Conservation (phyloP, 2,888 invertebrate species). For the Neuroscelio doddi region DNA sequence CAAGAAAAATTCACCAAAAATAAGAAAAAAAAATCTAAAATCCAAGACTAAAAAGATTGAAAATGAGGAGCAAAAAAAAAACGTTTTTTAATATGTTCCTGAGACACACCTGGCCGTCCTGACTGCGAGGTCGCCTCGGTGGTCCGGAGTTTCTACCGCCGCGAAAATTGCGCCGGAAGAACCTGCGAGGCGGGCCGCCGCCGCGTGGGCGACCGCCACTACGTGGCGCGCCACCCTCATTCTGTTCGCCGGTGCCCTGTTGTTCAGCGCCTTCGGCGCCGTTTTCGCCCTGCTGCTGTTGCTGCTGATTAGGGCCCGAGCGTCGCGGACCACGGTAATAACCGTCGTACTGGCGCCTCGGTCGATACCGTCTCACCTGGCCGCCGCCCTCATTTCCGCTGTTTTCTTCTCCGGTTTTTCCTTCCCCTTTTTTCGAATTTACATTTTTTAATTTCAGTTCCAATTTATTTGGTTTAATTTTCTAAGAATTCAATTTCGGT, state of each 20-base stretch:
- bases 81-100: slow-evolving; percentile 27
- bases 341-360: slow-evolving; percentile 72
- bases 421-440: slow-evolving; percentile 61
- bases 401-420: slow-evolving; percentile 71
- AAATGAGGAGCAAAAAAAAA: slow-evolving; percentile 1
- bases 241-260: slow-evolving; percentile 55
- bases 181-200: slow-evolving; percentile 75
- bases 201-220: slow-evolving; percentile 71
- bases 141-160: slow-evolving; percentile 77
- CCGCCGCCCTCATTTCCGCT: slow-evolving; percentile 67
- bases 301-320: slow-evolving; percentile 65
- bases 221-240: slow-evolving; percentile 53
- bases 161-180: slow-evolving; percentile 84
- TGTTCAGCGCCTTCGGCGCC: slow-evolving; percentile 67
- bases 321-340: slow-evolving; percentile 72
- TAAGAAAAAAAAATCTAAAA: too few relatives aligned
- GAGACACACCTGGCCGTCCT: slow-evolving; percentile 73
- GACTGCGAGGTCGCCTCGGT: slow-evolving; percentile 74
- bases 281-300: slow-evolving; percentile 65
- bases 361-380: slow-evolving; percentile 72
- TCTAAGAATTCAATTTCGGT: background rate
- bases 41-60: background rate
- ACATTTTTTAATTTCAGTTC: too few relatives aligned
- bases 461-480: too few relatives aligned
- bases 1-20: too few relatives aligned